These are phyloP conservation scores for Oikopleura albicans DNA, from an alignment of 23 tunicate species.

Conservation along the genomic window DNA sequence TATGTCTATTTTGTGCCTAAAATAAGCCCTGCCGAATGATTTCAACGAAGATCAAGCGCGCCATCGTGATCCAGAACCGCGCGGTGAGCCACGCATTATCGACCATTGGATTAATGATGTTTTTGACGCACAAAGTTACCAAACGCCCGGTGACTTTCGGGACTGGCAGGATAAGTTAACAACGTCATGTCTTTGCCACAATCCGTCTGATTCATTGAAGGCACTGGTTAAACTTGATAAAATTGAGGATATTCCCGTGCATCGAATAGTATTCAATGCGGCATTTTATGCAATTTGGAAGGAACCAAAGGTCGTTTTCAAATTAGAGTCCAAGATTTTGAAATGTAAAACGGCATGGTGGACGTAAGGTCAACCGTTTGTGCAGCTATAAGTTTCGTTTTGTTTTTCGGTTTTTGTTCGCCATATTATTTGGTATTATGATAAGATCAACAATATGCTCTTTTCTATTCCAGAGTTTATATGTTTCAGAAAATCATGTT, in stretches of 20 bases:
- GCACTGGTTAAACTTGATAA: neutral
- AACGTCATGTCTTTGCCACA: neutral
- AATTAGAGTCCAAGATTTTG: no score
- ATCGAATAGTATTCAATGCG: neutral
- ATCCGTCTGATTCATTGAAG: neutral
- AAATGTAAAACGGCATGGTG: no score
- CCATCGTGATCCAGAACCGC: neutral
- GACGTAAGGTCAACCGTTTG: no score
- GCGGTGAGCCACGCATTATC: neutral
- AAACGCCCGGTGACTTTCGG: neutral
- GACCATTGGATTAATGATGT: neutral
- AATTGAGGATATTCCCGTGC: neutral
- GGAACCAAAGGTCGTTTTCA: conserved; percentile 17
- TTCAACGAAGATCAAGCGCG: neutral
- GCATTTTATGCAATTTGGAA: conserved; percentile 18
- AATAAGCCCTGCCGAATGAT: neutral
- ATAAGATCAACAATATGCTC: no score
- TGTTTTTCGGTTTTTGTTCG: no score
- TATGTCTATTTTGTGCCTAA: no score
- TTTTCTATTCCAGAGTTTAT: no score
- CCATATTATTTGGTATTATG: no score
- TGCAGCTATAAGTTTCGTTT: no score
- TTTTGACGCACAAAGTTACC: neutral
- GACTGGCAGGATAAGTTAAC: neutral
- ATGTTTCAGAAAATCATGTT: no score